Evolutionary conservation across 1,140 invertebrate genomes (phyloP).

Genomic region (Plodia interpunctella): DNA sequence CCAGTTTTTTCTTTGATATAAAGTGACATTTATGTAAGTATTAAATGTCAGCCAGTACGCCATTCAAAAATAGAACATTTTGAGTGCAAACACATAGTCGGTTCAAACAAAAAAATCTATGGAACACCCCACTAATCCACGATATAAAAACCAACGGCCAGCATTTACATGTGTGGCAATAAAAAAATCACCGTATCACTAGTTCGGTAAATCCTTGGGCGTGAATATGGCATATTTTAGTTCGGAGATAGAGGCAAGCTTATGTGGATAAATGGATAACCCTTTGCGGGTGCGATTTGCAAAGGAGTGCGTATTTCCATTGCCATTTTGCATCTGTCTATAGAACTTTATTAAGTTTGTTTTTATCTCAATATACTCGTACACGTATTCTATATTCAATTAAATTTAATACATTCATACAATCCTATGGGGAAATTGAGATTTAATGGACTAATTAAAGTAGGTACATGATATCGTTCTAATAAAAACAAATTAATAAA

Average conservation of each 20-base stretch:
- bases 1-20: too few species aligned
- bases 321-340: slow-evolving; percentile 18
- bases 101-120: background rate
- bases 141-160: slow-evolving; percentile 38
- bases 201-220: slow-evolving; percentile 30
- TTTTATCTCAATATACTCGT: too few species aligned
- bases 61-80: slow-evolving; percentile 8
- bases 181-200: slow-evolving; percentile 19
- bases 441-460: too few species aligned
- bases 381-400: too few species aligned
- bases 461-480: too few species aligned
- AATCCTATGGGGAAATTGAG: too few species aligned
- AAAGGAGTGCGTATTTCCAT: slow-evolving; percentile 27
- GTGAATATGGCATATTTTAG: slow-evolving; percentile 39
- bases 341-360: background rate
- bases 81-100: background rate
- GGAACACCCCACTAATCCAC: slow-evolving; percentile 16
- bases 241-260: slow-evolving; percentile 30
- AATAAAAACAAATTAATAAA: too few species aligned
- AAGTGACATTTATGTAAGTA: too few species aligned
- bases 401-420: too few species aligned
- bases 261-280: slow-evolving; percentile 35
- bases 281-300: slow-evolving; percentile 33
- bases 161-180: slow-evolving; percentile 9
- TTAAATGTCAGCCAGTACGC: background rate